phyloP scores from a whole-genome alignment of 2,797 vertebrate genomes.

The Syndactyla subalaris region DNA sequence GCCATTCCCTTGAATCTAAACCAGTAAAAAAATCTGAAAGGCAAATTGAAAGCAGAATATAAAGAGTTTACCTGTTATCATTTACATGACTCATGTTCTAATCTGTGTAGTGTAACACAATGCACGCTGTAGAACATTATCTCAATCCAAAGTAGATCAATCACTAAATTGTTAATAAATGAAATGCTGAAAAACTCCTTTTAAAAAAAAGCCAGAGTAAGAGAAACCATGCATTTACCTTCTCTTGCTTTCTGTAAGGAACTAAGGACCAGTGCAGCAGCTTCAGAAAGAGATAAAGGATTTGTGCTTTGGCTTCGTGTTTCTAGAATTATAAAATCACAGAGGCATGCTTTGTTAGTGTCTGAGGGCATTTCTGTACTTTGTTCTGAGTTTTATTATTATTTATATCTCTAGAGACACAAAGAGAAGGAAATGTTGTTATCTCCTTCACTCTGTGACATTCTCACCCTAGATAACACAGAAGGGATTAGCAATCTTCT shows the following conservation, averaged over 20 bases:
- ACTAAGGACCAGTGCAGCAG: conserved; percentile 82
- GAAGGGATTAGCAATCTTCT: neutral
- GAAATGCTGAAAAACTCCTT: neutral
- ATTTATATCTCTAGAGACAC: neutral
- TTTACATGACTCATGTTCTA: neutral
- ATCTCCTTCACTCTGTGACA: neutral
- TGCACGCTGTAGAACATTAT: neutral
- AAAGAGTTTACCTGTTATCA: neutral
- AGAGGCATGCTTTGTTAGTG: neutral
- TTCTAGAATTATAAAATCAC: conserved; percentile 77
- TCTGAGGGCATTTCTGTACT: neutral
- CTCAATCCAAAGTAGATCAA: neutral
- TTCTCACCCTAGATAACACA: neutral
- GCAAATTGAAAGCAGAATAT: neutral
- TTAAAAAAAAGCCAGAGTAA: neutral
- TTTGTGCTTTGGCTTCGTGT: conserved; percentile 85
- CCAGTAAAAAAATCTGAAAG: neutral
- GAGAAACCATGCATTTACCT: conserved; percentile 73
- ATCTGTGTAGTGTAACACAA: neutral
- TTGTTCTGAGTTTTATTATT: neutral
- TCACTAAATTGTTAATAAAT: neutral
- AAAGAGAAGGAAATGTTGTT: neutral
- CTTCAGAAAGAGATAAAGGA: conserved; percentile 85
- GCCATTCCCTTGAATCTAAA: neutral
- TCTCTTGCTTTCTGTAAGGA: conserved; percentile 82